A percentile compares a stretch with the other conserved stretches of the same genome.
Evolutionary conservation across 2,113 vertebrate species (phyloP).

Genomic region (Dolichallabes microphthalmus): DNA sequence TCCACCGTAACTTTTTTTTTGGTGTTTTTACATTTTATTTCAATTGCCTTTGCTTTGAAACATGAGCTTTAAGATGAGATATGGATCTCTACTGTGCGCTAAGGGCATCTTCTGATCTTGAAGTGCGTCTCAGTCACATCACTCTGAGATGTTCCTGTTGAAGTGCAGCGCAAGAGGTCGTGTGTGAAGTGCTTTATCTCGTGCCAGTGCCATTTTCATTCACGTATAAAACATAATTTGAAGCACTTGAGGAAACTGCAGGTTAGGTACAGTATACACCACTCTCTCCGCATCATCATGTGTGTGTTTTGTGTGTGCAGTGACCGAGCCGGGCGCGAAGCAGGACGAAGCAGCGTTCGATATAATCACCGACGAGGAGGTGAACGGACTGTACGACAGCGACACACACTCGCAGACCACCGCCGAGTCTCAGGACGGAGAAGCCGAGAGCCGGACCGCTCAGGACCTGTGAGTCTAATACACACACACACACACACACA

Average conservation of each 20-base stretch:
- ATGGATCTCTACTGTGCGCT: neutral
- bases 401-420: constrained; percentile 71
- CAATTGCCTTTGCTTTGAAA: neutral
- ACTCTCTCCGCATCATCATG: neutral
- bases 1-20: neutral
- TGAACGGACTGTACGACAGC: constrained; percentile 84
- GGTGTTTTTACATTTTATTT: neutral
- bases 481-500: neutral
- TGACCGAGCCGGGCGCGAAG: constrained; percentile 65
- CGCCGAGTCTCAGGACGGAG: constrained; percentile 72
- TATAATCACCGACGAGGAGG: constrained; percentile 94
- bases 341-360: constrained; percentile 84
- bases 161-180: too few species aligned
- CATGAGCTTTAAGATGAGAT: neutral
- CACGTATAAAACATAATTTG: neutral
- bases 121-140: neutral
- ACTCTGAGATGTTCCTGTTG: too few species aligned
- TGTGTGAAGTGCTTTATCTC: neutral
- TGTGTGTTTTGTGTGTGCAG: constrained; percentile 52
- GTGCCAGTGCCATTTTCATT: neutral
- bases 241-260: neutral
- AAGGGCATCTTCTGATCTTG: neutral
- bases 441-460: constrained; percentile 68
- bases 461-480: constrained; percentile 78
- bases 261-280: neutral